These are phyloP conservation scores for Trichogramma pretiosum DNA, from an alignment of 1,140 invertebrate genomes.

Conservation along the genomic window DNA sequence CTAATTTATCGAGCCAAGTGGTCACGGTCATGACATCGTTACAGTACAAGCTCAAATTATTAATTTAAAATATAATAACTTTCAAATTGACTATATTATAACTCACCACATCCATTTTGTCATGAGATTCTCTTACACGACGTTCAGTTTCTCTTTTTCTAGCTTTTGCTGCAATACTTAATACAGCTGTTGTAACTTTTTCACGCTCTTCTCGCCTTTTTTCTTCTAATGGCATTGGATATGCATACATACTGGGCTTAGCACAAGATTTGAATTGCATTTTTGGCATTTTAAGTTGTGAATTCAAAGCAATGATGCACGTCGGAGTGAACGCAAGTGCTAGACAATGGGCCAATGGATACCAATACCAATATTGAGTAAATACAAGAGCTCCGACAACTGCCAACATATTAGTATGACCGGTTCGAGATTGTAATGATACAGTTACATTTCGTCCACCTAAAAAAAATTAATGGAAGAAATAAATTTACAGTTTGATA, in stretches of 20 bases:
- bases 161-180: constrained; percentile 91
- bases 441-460: constrained; percentile 96
- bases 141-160: constrained; percentile 65
- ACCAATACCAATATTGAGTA: constrained; percentile 99
- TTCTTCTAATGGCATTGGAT: constrained; percentile 93
- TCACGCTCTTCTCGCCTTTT: constrained; percentile 96
- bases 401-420: constrained; percentile 93
- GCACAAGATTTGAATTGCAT: constrained; percentile 87
- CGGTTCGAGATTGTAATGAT: constrained; percentile 89
- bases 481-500: too few relatives aligned
- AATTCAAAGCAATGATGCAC: constrained; percentile 89
- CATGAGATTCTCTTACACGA: constrained; percentile 50
- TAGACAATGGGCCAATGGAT: constrained; percentile 91
- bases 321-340: constrained; percentile 95
- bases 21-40: too few relatives aligned
- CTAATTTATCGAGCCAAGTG: too few relatives aligned
- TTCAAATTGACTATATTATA: too few relatives aligned
- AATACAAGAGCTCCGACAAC: constrained; percentile 98
- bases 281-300: constrained; percentile 95
- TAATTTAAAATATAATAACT: too few relatives aligned
- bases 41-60: too few relatives aligned
- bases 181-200: constrained; percentile 90
- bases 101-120: constrained; percentile 66
- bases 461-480: constrained; percentile 45
- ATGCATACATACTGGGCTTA: constrained; percentile 90